phyloP scores from a whole-genome alignment of 2,113 vertebrate species.

The Alouatta palliata region DNA sequence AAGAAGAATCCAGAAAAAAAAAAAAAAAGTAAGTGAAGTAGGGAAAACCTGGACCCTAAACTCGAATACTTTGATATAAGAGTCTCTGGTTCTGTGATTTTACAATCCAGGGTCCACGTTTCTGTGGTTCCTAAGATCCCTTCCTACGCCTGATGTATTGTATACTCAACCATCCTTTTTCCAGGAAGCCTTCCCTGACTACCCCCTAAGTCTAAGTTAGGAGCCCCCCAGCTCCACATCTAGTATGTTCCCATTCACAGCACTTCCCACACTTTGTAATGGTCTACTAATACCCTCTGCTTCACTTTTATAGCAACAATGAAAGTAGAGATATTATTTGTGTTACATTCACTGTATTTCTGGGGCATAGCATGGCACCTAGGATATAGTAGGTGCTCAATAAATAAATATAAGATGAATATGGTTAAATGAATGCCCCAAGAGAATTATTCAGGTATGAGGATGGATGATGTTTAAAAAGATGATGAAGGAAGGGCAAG shows the following conservation, averaged over 20 bases:
- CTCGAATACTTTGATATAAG: neutral
- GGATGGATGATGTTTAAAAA: neutral
- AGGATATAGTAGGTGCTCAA: neutral
- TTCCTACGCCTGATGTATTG: neutral
- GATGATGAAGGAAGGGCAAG: neutral
- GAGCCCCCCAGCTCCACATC: neutral
- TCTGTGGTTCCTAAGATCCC: neutral
- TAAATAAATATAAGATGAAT: neutral
- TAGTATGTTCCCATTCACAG: neutral
- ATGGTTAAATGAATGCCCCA: neutral
- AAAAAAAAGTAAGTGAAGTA: neutral
- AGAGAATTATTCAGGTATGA: neutral
- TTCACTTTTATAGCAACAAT: neutral
- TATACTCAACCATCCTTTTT: neutral
- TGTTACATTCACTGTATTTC: neutral
- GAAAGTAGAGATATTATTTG: neutral
- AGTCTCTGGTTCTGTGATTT: neutral
- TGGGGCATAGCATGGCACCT: neutral
- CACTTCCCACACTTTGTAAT: neutral
- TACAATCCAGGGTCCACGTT: no score
- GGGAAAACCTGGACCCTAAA: neutral
- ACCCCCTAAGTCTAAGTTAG: no score
- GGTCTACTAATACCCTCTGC: neutral
- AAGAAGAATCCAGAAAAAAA: neutral
- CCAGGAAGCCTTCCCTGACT: neutral